Percentiles rank a stretch among this genome's conserved stretches.
Conservation (phyloP, 2,797 vertebrate species). For the Oophaga sylvatica region DNA sequence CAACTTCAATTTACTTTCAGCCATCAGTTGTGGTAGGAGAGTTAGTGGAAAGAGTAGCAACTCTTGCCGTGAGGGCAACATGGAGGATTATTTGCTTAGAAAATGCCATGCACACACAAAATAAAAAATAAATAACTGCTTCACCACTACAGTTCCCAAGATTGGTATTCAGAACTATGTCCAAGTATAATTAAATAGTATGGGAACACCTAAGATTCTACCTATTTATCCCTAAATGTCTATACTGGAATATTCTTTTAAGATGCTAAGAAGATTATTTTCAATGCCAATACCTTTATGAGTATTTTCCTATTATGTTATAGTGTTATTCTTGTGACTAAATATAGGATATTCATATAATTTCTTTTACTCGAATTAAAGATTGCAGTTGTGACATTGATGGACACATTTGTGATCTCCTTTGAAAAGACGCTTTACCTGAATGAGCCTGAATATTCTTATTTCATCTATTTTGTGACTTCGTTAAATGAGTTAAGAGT, state of each 20-base stretch:
- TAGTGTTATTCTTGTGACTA: too few species aligned
- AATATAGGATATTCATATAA: too few species aligned
- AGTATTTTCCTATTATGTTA: too few species aligned
- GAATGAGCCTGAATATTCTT: constrained; percentile 9
- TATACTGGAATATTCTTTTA: not conserved
- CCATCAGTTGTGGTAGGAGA: too few species aligned
- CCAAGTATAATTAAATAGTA: not conserved
- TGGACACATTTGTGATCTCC: not conserved
- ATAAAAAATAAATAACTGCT: too few species aligned
- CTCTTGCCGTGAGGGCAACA: not conserved
- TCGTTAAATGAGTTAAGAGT: not conserved
- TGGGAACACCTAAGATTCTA: not conserved
- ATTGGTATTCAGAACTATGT: not conserved
- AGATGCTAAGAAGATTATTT: not conserved
- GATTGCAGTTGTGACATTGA: too few species aligned
- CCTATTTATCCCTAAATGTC: not conserved
- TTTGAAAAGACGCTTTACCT: not conserved
- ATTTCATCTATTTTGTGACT: not conserved
- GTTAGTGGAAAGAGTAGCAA: not conserved
- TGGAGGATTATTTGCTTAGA: not conserved
- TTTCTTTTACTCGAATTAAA: too few species aligned
- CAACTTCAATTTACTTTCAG: not conserved
- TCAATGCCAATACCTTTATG: not conserved
- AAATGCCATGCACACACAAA: not conserved
- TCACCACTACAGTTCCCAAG: not conserved